Percentiles rank a stretch among this genome's conserved stretches.
phyloP scores from a whole-genome alignment of 1,140 invertebrate species.

The Stenopsyche tienmushanensis region DNA sequence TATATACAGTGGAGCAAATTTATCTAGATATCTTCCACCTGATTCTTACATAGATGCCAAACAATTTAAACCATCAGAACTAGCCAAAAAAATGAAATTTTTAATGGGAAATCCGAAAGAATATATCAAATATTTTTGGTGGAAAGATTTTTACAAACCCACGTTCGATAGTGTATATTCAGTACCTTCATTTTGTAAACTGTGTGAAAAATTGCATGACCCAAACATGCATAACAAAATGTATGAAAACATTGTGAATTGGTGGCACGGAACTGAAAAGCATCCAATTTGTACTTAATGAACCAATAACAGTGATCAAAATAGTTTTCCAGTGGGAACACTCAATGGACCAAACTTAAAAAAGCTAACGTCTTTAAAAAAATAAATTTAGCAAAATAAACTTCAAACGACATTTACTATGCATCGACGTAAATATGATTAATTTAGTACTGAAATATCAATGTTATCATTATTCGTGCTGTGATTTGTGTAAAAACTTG shows the following conservation, averaged over 20 bases:
- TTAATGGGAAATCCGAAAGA: constrained; percentile 50
- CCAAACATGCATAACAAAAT: not conserved
- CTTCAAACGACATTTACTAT: not conserved
- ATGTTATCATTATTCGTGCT: too few relatives aligned
- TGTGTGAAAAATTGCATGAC: constrained; percentile 32
- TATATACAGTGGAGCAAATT: constrained; percentile 60
- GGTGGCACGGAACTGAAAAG: constrained; percentile 27
- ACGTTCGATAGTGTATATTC: not conserved
- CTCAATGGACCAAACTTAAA: too few relatives aligned
- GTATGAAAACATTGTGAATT: constrained; percentile 16
- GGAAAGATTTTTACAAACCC: constrained; percentile 46
- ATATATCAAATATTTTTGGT: constrained; percentile 58
- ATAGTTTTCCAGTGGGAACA: too few relatives aligned
- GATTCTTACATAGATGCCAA: constrained; percentile 62
- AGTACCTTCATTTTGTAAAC: constrained; percentile 28
- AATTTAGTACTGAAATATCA: too few relatives aligned
- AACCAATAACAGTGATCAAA: too few relatives aligned
- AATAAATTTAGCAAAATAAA: too few relatives aligned
- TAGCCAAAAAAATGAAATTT: constrained; percentile 56
- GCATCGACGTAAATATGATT: too few relatives aligned
- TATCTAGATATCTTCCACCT: constrained; percentile 52
- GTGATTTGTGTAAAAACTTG: too few relatives aligned
- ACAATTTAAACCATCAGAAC: constrained; percentile 53
- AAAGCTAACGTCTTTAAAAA: too few relatives aligned
- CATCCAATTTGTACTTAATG: not conserved